Evolutionary conservation across 1,140 invertebrate genomes (phyloP).

Genomic region (Stegodyphus mimosarum): DNA sequence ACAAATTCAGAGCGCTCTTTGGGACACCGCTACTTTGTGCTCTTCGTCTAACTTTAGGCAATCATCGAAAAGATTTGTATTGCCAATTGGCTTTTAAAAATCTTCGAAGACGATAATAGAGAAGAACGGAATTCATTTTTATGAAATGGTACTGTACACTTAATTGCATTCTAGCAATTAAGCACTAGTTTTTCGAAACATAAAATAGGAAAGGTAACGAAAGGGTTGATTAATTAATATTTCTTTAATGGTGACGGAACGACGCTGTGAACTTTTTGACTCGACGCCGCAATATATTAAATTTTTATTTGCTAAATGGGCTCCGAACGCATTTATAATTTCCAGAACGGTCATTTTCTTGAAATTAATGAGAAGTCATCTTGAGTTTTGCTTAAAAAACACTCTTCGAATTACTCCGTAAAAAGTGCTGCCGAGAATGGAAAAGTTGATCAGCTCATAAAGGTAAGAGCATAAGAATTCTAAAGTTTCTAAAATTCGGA

Average conservation of each 20-base stretch:
- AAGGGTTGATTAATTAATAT: conserved; percentile 11
- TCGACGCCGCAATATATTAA: neutral
- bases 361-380: neutral
- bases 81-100: conserved; percentile 6
- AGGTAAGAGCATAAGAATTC: too few relatives aligned
- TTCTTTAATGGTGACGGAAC: neutral
- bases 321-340: neutral
- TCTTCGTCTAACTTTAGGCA: neutral
- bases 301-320: conserved; percentile 5
- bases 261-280: neutral
- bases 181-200: neutral
- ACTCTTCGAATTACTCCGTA: too few relatives aligned
- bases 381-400: too few relatives aligned
- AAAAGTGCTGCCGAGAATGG: too few relatives aligned
- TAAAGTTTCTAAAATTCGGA: too few relatives aligned
- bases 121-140: neutral
- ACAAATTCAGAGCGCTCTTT: neutral
- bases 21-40: neutral
- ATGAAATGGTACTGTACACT: neutral
- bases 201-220: neutral
- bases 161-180: conserved; percentile 1
- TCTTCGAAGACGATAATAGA: neutral
- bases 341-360: conserved; percentile 12
- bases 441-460: too few relatives aligned
- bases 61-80: conserved; percentile 1